These are phyloP conservation scores for Plebejus melissa DNA, from an alignment of 2,888 invertebrate species.

Conservation along the genomic window DNA sequence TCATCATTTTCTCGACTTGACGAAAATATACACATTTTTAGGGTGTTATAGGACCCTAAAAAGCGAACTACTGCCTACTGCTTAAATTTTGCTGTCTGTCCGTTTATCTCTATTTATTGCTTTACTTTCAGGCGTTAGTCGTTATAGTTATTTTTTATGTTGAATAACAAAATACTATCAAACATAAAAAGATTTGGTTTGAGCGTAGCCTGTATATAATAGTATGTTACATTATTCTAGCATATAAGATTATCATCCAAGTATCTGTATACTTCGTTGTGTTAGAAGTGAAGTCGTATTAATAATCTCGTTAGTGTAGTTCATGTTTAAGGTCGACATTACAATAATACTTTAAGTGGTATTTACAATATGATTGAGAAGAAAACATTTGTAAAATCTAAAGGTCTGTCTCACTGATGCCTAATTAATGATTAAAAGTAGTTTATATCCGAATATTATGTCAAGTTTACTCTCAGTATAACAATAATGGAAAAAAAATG, in stretches of 20 bases:
- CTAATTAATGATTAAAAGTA: not conserved
- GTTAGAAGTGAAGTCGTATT: slow-evolving; percentile 9
- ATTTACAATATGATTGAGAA: slow-evolving; percentile 10
- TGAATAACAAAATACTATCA: too few relatives aligned
- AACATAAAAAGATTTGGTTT: too few relatives aligned
- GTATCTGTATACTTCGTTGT: not conserved
- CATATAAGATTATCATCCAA: not conserved
- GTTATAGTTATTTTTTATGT: too few relatives aligned
- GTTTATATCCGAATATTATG: not conserved
- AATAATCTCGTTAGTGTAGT: slow-evolving; percentile 13
- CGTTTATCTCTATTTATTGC: too few relatives aligned
- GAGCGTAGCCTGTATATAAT: not conserved
- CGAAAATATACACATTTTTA: too few relatives aligned
- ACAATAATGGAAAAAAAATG: too few relatives aligned
- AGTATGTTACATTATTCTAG: not conserved
- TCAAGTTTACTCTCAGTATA: too few relatives aligned
- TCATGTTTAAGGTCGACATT: slow-evolving; percentile 11
- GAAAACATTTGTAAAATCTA: not conserved
- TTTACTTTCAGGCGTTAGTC: too few relatives aligned
- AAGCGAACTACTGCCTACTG: too few relatives aligned
- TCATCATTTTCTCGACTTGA: not conserved
- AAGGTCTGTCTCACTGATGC: not conserved
- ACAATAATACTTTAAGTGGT: slow-evolving; percentile 14
- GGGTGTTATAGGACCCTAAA: too few relatives aligned
- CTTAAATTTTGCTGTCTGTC: too few relatives aligned